A percentile compares a stretch with the other conserved stretches of the same genome.
Conservation (phyloP, 2,888 invertebrate species). For the Macaria notata region DNA sequence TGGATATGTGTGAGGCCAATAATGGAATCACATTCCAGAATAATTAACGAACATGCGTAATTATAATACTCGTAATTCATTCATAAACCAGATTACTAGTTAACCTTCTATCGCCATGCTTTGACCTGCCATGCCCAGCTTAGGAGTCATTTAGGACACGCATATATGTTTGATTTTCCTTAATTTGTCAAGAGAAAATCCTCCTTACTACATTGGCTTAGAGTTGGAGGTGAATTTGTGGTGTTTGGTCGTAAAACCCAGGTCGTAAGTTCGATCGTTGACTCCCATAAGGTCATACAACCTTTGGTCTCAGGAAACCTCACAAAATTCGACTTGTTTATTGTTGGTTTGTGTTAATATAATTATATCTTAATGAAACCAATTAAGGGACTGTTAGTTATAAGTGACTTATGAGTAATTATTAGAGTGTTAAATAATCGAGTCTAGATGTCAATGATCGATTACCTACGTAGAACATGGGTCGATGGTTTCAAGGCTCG, state of each 20-base stretch:
- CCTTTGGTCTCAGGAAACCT: conserved; percentile 29
- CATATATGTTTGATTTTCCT: conserved; percentile 9
- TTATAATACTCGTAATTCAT: conserved; percentile 2
- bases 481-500: conserved; percentile 9
- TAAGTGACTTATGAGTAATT: conserved; percentile 16
- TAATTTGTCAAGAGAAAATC: conserved; percentile 5
- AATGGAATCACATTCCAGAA: too few species aligned
- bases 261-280: conserved; percentile 14
- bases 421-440: conserved; percentile 28
- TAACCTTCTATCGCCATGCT: background rate
- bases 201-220: background rate
- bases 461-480: conserved; percentile 2
- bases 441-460: conserved; percentile 8
- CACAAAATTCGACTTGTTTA: conserved; percentile 23
- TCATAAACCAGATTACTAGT: conserved; percentile 5
- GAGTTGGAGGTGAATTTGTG: too few species aligned
- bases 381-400: background rate
- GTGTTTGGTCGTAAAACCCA: too few species aligned
- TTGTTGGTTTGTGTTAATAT: conserved; percentile 10
- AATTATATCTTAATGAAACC: too few species aligned
- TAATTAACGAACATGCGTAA: too few species aligned
- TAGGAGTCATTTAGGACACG: conserved; percentile 25
- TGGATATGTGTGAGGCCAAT: too few species aligned
- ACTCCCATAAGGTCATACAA: conserved; percentile 29
- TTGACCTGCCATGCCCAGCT: conserved; percentile 1